phyloP scores from a whole-genome alignment of 2,888 invertebrate species.

The Theristus sp. region DNA sequence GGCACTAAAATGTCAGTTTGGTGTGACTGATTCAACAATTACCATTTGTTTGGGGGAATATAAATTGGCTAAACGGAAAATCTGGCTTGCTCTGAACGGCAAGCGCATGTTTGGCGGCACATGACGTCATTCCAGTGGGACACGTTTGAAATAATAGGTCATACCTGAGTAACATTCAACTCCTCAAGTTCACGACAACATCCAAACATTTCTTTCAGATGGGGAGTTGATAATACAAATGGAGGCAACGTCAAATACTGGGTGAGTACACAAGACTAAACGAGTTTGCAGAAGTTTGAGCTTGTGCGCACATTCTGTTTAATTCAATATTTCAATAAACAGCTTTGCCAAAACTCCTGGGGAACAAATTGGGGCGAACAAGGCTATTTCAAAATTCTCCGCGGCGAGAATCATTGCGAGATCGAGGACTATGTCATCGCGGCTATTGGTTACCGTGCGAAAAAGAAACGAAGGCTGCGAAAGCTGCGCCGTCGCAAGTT shows the following conservation, averaged over 20 bases:
- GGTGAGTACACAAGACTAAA: conserved; percentile 46
- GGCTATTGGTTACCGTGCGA: conserved; percentile 42
- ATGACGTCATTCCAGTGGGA: no score
- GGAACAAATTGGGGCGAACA: conserved; percentile 73
- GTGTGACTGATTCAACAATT: no score
- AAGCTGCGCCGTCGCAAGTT: conserved; percentile 3
- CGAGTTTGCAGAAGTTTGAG: no score
- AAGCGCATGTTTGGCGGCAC: no score
- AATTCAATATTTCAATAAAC: no score
- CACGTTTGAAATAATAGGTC: no score
- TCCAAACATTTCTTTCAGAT: conserved; percentile 29
- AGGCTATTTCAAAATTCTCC: conserved; percentile 67
- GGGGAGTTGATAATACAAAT: conserved; percentile 53
- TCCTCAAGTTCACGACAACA: not conserved
- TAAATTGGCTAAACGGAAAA: no score
- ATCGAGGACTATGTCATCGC: conserved; percentile 75
- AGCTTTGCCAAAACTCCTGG: conserved; percentile 84
- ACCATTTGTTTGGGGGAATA: no score
- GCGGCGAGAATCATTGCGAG: conserved; percentile 65
- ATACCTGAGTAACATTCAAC: not conserved
- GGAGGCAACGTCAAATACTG: conserved; percentile 54
- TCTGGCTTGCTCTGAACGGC: no score
- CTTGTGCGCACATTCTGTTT: no score
- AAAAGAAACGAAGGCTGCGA: conserved; percentile 1
- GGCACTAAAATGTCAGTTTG: no score